Base-by-base conservation (phyloP, 2,888 invertebrate genomes). In the Acleris holmiana region DNA sequence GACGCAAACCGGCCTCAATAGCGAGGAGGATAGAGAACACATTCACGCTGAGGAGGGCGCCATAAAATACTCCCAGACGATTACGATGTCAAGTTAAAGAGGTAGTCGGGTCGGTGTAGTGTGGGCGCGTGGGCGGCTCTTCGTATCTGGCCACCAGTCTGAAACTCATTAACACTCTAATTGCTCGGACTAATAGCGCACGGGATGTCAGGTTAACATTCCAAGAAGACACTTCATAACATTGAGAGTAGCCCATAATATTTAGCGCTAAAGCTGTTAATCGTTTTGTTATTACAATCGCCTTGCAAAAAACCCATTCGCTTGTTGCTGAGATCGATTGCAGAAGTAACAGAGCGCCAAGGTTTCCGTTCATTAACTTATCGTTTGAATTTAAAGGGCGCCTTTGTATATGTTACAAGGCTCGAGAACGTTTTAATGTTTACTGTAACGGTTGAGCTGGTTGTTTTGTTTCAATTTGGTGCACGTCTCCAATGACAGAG, bases 111-210 rank as follows among this genome's bases (percentile, higher is more conserved):
- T 19, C 67, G 65, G 63, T 70, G 64, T 69, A 73, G 69, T 48
- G 65, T 73, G 71, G 69, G 68, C 65, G 67, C 15, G 66, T 62
- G 68, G 63, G 65, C 50, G 73, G 67, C 67, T 67, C 74, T 73
- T 79, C 72, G 70, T 74, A 84, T 80, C 79, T 82, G 75, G 83
- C 62, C 82, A 85, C 79, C 73, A 85, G 80, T 80, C 75, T 82
- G 80, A 77, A 85, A 82, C 87, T 89, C 88, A 89, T 91, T 91
- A 91, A 88, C 89, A 77, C 82, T 85, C 86, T 89, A 91, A 91
- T 91, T 91, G 85, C 84, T 77, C 82, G 77, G 79, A 85, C 90
- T 90, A 89, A 89, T 89, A 86, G 86, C 83, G 76, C 83, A 80
- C 77, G 79, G 76, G 76, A 80, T 78, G 82, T 78, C 81, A 80